phyloP scores from a whole-genome alignment of 2,888 invertebrate species.

The Cheilosia scutellata region DNA sequence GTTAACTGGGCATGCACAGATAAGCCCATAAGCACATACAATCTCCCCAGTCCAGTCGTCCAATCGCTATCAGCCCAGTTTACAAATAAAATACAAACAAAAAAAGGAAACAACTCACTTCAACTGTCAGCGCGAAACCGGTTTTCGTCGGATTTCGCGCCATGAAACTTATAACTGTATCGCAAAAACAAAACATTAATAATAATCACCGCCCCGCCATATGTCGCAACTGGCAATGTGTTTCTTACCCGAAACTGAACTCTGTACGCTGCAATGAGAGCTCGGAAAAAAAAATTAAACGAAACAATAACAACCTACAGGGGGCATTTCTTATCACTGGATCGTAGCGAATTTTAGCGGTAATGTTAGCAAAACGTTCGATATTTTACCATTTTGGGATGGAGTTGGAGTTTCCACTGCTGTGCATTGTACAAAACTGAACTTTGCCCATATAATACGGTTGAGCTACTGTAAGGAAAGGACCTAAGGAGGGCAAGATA shows the following conservation, averaged over 20 bases:
- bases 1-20: conserved; percentile 61
- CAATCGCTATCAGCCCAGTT: conserved; percentile 58
- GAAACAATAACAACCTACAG: conserved; percentile 71
- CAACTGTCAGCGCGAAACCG: conserved; percentile 41
- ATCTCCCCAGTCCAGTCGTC: conserved; percentile 54
- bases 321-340: conserved; percentile 70
- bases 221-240: conserved; percentile 63
- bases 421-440: background rate
- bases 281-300: conserved; percentile 8
- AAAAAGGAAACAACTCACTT: conserved; percentile 45
- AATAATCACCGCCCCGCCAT: conserved; percentile 67
- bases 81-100: conserved; percentile 49
- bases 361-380: conserved; percentile 27
- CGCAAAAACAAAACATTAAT: conserved; percentile 53
- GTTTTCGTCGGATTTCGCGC: conserved; percentile 49
- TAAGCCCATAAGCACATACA: conserved; percentile 40
- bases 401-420: background rate
- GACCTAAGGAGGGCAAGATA: conserved; percentile 20
- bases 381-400: conserved; percentile 9
- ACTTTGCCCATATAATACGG: too few relatives aligned
- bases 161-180: conserved; percentile 65
- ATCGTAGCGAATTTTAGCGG: conserved; percentile 45
- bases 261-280: conserved; percentile 59
- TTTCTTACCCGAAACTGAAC: conserved; percentile 55
- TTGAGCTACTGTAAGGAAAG: background rate